Percentiles rank a stretch among this genome's conserved stretches.
phyloP scores from a whole-genome alignment of 2,113 vertebrate species.

The Tragulus kanchil region DNA sequence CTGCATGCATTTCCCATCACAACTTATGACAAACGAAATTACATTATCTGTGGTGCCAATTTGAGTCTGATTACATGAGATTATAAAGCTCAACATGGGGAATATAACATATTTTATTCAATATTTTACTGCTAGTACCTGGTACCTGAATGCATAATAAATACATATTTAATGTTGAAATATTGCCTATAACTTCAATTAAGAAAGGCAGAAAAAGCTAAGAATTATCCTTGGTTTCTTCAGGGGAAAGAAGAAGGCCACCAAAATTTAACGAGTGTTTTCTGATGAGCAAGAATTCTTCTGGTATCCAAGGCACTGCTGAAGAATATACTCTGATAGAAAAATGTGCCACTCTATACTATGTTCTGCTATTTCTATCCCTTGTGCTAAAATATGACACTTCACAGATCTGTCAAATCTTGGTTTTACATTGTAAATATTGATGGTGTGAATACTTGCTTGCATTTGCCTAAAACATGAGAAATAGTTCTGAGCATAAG shows the following conservation, averaged over 20 bases:
- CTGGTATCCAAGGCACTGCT: not conserved
- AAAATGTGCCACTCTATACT: conserved; percentile 51
- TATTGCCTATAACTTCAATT: not conserved
- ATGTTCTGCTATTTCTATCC: conserved; percentile 69
- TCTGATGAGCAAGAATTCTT: conserved; percentile 31
- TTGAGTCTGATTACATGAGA: not conserved
- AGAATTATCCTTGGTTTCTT: not conserved
- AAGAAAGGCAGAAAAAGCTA: not conserved
- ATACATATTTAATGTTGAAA: not conserved
- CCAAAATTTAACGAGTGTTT: conserved; percentile 40
- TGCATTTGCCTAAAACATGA: conserved; percentile 80
- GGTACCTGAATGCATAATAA: not conserved
- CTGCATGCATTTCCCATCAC: not conserved
- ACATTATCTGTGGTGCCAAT: not conserved
- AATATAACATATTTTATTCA: not conserved
- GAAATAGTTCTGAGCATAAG: conserved; percentile 59
- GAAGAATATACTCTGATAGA: not conserved
- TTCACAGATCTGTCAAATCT: conserved; percentile 79
- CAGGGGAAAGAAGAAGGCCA: conserved; percentile 14
- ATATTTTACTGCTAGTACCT: not conserved
- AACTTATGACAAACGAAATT: not conserved
- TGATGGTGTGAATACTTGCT: conserved; percentile 83
- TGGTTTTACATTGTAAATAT: conserved; percentile 83
- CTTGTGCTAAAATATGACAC: conserved; percentile 79
- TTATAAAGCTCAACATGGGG: not conserved